phyloP scores from a whole-genome alignment of 1,140 invertebrate species.

The Akabosia matsudoensis region DNA sequence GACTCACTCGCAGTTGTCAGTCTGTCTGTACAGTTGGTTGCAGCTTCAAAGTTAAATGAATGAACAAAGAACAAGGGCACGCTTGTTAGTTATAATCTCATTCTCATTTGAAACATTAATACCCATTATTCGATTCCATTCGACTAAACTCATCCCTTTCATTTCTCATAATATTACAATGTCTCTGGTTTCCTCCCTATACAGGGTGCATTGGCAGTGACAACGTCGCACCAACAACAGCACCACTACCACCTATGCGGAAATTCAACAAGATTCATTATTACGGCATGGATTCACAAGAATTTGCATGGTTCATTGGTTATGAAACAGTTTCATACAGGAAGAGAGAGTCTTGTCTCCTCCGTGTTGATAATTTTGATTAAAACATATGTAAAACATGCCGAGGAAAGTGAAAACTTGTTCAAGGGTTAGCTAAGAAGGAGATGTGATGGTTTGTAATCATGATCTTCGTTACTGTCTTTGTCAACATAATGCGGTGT shows the following conservation, averaged over 20 bases:
- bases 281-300: background rate
- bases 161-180: slow-evolving; percentile 26
- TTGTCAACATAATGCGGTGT: background rate
- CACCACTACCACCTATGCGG: background rate
- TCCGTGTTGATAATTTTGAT: background rate
- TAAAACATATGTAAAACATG: slow-evolving; percentile 3
- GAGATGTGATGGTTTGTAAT: background rate
- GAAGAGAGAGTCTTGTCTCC: no score
- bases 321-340: no score
- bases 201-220: background rate
- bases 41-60: background rate
- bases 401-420: background rate
- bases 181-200: background rate
- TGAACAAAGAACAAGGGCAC: slow-evolving; percentile 7
- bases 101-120: slow-evolving; percentile 33
- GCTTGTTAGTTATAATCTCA: slow-evolving; percentile 28
- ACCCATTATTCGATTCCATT: slow-evolving; percentile 42
- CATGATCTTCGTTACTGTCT: background rate
- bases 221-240: background rate
- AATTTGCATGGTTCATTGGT: background rate
- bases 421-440: background rate
- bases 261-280: background rate
- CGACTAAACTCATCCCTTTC: slow-evolving; percentile 32
- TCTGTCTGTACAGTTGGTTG: background rate
- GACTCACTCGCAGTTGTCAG: background rate